Percentiles rank a stretch among this genome's conserved stretches.
These are phyloP conservation scores for Platalea minor DNA, from an alignment of 2,797 vertebrate species.

Conservation along the genomic window DNA sequence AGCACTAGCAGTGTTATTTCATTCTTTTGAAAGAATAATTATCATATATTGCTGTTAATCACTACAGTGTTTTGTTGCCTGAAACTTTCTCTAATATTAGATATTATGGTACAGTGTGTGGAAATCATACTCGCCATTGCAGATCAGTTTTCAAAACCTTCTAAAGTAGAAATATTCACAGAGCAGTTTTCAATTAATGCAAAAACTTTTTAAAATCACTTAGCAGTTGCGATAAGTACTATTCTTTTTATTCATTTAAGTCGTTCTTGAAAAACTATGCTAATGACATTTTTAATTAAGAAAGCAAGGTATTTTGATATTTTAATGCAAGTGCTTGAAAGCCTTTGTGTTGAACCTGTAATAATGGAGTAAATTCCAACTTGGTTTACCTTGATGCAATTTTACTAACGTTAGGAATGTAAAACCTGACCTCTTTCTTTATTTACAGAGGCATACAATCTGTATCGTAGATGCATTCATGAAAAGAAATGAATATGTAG, in stretches of 20 bases:
- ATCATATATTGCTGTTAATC: not conserved
- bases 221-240: not conserved
- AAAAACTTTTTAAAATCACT: not conserved
- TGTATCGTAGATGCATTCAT: not conserved
- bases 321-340: not conserved
- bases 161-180: not conserved
- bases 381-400: not conserved
- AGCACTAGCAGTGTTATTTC: not conserved
- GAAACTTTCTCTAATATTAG: not conserved
- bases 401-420: not conserved
- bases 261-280: not conserved
- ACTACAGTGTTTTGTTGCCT: not conserved
- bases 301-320: not conserved
- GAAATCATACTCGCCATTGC: not conserved
- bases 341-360: not conserved
- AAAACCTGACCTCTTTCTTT: not conserved
- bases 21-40: not conserved
- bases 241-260: not conserved
- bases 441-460: not conserved
- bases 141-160: not conserved
- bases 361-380: not conserved
- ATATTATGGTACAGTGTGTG: not conserved
- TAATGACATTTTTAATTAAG: not conserved
- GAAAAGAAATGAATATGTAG: constrained; percentile 6
- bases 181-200: not conserved